Evolutionary conservation across 1,140 invertebrate species (phyloP).

Genomic region (Pogonomyrmex californicus): DNA sequence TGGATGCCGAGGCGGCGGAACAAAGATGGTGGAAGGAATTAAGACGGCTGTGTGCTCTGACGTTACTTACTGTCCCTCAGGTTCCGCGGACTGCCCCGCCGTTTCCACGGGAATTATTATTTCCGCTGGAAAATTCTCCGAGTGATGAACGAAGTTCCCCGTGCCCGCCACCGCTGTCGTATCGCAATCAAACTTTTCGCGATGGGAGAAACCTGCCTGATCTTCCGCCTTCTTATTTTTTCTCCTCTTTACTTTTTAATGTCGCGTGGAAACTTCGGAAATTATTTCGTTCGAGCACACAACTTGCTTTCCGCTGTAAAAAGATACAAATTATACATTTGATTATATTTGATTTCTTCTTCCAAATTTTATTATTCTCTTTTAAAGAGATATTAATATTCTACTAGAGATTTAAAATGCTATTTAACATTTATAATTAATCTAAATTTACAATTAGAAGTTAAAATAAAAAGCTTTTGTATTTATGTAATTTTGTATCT

Average conservation of each 20-base stretch:
- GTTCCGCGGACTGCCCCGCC: constrained; percentile 70
- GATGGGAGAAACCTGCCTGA: constrained; percentile 64
- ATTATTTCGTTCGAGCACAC: constrained; percentile 44
- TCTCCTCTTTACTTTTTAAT: constrained; percentile 8
- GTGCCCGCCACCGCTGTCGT: constrained; percentile 9
- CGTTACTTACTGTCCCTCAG: constrained; percentile 66
- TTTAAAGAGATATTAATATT: not conserved
- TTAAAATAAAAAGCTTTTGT: not conserved
- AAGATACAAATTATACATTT: constrained; percentile 4
- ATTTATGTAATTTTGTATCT: not conserved
- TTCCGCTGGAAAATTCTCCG: constrained; percentile 67
- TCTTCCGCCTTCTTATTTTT: constrained; percentile 41
- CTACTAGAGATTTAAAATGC: not conserved
- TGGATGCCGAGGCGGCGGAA: constrained; percentile 36
- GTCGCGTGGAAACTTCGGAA: constrained; percentile 44
- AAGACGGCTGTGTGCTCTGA: constrained; percentile 62
- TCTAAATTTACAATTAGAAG: not conserved
- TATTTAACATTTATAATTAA: not conserved
- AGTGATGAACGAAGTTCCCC: constrained; percentile 67
- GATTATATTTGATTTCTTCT: constrained; percentile 20
- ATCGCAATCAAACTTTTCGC: constrained; percentile 72
- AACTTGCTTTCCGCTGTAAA: constrained; percentile 1
- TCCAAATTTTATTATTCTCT: constrained; percentile 1
- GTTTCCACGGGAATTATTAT: constrained; percentile 73
- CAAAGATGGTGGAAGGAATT: constrained; percentile 77